Percentiles rank a stretch among this genome's conserved stretches.
Conservation (phyloP, 2,113 vertebrate genomes). For the Odontophorus gujanensis region DNA sequence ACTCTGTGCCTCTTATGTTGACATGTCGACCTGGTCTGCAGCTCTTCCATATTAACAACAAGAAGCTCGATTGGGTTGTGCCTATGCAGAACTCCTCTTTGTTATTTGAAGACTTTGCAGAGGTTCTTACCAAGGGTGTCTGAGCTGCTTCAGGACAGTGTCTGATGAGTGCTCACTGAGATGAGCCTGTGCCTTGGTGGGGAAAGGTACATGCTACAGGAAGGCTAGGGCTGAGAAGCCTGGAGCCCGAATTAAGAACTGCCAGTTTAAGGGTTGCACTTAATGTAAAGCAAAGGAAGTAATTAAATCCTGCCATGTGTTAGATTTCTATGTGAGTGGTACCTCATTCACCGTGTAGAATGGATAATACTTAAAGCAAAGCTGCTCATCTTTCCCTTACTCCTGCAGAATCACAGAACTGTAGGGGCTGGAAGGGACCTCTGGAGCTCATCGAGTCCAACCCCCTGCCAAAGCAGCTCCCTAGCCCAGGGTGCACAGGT, state of each 20-base stretch:
- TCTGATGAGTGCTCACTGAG: rapidly evolving
- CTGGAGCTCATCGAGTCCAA: too few species aligned
- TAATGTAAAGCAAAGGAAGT: too few species aligned
- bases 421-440: too few species aligned
- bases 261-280: too few species aligned
- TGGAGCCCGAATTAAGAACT: neutral
- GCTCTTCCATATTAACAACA: neutral
- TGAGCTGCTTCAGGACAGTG: rapidly evolving
- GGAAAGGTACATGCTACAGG: neutral
- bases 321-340: rapidly evolving
- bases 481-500: too few species aligned
- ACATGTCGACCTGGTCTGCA: neutral
- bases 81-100: neutral
- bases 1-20: neutral
- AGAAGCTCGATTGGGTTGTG: neutral
- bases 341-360: rapidly evolving
- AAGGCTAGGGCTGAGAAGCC: neutral
- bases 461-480: too few species aligned
- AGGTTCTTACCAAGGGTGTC: rapidly evolving
- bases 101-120: rapidly evolving
- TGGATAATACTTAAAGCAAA: neutral
- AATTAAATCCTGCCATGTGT: rapidly evolving
- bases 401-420: neutral
- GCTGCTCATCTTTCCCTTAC: neutral
- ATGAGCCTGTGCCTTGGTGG: neutral